Evolutionary conservation across 2,888 invertebrate genomes (phyloP), one percentile per base, ranked within the genome.

Genomic region (Drosophila neotestacea): DNA sequence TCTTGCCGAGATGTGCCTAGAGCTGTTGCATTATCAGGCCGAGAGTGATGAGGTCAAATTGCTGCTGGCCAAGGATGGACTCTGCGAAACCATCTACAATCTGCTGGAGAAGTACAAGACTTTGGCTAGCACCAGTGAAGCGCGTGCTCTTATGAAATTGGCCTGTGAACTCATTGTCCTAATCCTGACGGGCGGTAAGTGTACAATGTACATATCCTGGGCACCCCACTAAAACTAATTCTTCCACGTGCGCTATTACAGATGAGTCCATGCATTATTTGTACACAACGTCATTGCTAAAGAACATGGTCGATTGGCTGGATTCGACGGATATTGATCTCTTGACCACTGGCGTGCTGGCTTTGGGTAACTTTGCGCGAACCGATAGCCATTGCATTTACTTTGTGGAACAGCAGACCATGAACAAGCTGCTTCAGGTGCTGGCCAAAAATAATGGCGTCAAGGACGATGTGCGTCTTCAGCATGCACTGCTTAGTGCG

Each of bases 281-380:
- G n/a, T 98, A 97, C 91, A 94, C 95, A 46, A 94, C 95, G 54
- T 75, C 95, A 95, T 9, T 98, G 95, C 91, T 93, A 92, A 82
- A 95, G 94, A 91, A 93, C 0, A 95, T 96, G 93, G 94, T 96
- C 55, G 93, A 94, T 36, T 98, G 98, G 98, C 93, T 98, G 74
- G 94, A 95, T 66, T 95, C 95, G 0, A 92, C 94, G 27, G 95
- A 96, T 90, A 94, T 95, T 71, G 96, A 96, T 91, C 93, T 98
- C 27, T 93, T 96, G 86, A 95, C 96, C n/a, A 96, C 97, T 0
- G 97, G 96, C 0, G 95, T 97, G 4, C 93, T 98, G 73, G 97
- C 97, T 0, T 94, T 98, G 77, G 98, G 97, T 1, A 98, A 98
- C 93, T 98, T 98, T 92, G 98, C 98, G 0, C 94, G 98, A 46